Evolutionary conservation across 2,888 invertebrate genomes (phyloP).

Genomic region (Diloba caeruleocephala): DNA sequence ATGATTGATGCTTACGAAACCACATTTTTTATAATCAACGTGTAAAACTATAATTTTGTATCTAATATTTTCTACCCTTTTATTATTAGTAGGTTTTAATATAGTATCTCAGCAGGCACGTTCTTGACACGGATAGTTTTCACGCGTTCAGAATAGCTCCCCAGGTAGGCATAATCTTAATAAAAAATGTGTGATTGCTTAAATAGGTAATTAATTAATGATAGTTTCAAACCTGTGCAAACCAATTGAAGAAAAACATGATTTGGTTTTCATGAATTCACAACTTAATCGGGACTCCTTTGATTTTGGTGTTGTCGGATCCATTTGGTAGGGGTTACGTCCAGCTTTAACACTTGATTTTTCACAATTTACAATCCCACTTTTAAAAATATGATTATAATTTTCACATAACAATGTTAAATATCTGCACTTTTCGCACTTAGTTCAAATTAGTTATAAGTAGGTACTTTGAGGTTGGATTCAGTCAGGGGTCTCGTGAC

Average conservation of each 20-base stretch:
- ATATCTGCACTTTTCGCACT: not conserved
- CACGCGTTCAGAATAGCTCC: too few relatives aligned
- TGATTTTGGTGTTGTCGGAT: not conserved
- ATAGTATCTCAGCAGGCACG: too few relatives aligned
- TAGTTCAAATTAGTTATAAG: too few relatives aligned
- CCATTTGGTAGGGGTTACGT: not conserved
- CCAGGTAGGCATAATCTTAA: too few relatives aligned
- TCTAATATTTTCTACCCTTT: too few relatives aligned
- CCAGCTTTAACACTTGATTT: not conserved
- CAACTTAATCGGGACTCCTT: not conserved
- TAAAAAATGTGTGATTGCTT: too few relatives aligned
- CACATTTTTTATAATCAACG: too few relatives aligned
- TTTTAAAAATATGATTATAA: not conserved
- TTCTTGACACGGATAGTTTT: too few relatives aligned
- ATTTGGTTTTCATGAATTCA: slow-evolving; percentile 3
- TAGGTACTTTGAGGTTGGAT: not conserved
- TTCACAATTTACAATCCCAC: not conserved
- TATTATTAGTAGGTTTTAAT: too few relatives aligned
- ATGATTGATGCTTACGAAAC: too few relatives aligned
- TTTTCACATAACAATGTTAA: not conserved
- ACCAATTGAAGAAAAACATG: slow-evolving; percentile 2
- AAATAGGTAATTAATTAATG: too few relatives aligned
- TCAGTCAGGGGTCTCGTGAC: not conserved
- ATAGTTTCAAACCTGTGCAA: slow-evolving; percentile 7
- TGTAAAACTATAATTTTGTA: too few relatives aligned